Base-by-base conservation (phyloP, 2,888 invertebrate species). In the Eledona agricola region DNA sequence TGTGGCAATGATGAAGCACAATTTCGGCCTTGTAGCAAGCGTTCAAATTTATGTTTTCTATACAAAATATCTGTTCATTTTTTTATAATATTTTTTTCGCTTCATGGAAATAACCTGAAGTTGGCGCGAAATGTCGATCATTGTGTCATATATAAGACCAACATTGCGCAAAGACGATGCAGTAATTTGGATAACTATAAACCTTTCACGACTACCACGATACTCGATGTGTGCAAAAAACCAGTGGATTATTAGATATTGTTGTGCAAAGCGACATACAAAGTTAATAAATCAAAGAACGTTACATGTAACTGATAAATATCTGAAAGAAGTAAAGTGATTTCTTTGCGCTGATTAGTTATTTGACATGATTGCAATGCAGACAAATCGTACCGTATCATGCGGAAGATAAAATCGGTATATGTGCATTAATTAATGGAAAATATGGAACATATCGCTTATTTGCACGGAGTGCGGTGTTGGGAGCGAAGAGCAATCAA, bases 301-400 rank as follows among this genome's bases (percentile, higher is more conserved):
- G 17, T 22, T 22, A 38, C 38, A 25, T 38, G 25, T 11, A 35
- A 7, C 4, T 13, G 53, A 53, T 56, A 56, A 42, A 35, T 34
- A 56, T 52, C 52, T 26, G 22, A 43, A 56, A 47, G 42, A 57
- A 54, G n/a, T n/a, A n/a, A n/a, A n/a, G 51, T 42, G 53, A 54
- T 60, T 63, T 54, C 58, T 51, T 60, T 57, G 57, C 50, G 58
- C 57, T 60, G 57, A 55, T 63, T 63, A 58, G 57, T 57, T 55
- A 28, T 49, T 51, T 52, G 56, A 57, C 60, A 56, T 57, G 57
- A 58, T 57, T 57, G 54, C 56, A 59, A 57, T 55, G 55, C 49
- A 58, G 64, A 65, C 65, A 65, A 65, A 65, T 65, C 59, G 59
- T 38, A 57, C 56, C 51, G 53, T 57, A 59, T 63, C 59, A 63